Percentiles rank a stretch among this genome's conserved stretches.
These are phyloP conservation scores for Drosophila fulvimacula DNA, from an alignment of 2,888 invertebrate species.

Conservation along the genomic window DNA sequence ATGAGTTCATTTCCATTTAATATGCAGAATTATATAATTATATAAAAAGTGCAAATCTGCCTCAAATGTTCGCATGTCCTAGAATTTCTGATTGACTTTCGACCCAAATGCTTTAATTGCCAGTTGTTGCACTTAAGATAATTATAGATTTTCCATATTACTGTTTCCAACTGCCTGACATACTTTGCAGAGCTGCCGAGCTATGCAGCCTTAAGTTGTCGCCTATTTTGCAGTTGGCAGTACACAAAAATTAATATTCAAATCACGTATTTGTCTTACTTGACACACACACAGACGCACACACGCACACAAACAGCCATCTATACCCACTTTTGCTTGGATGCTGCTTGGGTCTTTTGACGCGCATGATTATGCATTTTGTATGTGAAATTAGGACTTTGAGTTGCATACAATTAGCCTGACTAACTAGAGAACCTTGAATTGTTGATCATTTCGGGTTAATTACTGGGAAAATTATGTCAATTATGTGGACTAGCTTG, in stretches of 20 bases:
- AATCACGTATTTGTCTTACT: slow-evolving; percentile 69
- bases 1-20: background rate
- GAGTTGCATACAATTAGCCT: slow-evolving; percentile 47
- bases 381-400: slow-evolving; percentile 56
- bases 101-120: background rate
- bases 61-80: background rate
- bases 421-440: slow-evolving; percentile 58
- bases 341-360: slow-evolving; percentile 4
- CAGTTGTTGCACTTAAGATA: slow-evolving; percentile 15
- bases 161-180: slow-evolving; percentile 32
- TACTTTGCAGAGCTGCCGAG: slow-evolving; percentile 25
- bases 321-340: slow-evolving; percentile 1
- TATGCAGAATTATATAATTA: background rate
- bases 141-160: slow-evolving; percentile 20
- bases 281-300: slow-evolving; percentile 48
- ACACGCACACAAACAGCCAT: slow-evolving; percentile 21
- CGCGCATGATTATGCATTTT: slow-evolving; percentile 77
- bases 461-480: slow-evolving; percentile 43
- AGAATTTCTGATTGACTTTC: slow-evolving; percentile 13
- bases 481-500: slow-evolving; percentile 23
- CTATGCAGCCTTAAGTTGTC: slow-evolving; percentile 4
- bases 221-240: slow-evolving; percentile 12
- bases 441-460: slow-evolving; percentile 20
- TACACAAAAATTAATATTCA: slow-evolving; percentile 64
- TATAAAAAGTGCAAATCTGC: background rate